Base-by-base conservation (phyloP, 2,113 vertebrate genomes). In the Hepsetus odoe region DNA sequence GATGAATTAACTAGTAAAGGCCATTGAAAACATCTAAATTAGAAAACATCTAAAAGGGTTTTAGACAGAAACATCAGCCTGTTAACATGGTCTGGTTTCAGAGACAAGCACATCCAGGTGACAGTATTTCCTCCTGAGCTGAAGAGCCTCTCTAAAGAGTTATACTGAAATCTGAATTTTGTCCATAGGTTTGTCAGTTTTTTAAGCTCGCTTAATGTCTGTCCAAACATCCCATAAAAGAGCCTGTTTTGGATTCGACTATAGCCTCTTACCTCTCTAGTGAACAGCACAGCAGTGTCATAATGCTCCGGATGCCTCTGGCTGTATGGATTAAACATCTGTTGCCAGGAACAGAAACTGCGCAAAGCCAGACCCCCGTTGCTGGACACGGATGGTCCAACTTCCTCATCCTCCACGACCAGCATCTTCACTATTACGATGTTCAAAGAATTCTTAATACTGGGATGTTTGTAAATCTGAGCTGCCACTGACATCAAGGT, bases 281-380 rank as follows among this genome's bases (percentile, higher is more conserved):
- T 98, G 89, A 99, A 94, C 49, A 99, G 93, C 80, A 99, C 89
- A 53, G 97, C 97, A 0, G 97, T 98, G 90, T 99, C 97, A 0
- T 94, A n/a, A 86, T 99, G 97, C 83, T 96, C 96, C 0, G 96
- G 93, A 76, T 98, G 93, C 35, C 96, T 88, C 83, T 96, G n/a
- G 0, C 95, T 98, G 0, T 87, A 83, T 0, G 95, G 93, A 85
- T 99, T 99, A 90, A 96, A 94, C 9, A n/a, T 85, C 66, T 94
- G 94, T 84, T 99, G 98, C 98, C 98, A 99, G 80, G 79, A 92
- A 86, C 98, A 99, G 92, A 99, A 99, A 90, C 94, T 97, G 9
- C 96, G 91, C n/a, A 98, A 90, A 0, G 94, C 93, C 24, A 98
- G 90, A 0, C 94, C 96, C 0, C 95, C 97, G 0, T 98, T 98